Base-by-base conservation (phyloP, 92 coral and sea anemone genomes). In the Zoanthus gigantus region DNA sequence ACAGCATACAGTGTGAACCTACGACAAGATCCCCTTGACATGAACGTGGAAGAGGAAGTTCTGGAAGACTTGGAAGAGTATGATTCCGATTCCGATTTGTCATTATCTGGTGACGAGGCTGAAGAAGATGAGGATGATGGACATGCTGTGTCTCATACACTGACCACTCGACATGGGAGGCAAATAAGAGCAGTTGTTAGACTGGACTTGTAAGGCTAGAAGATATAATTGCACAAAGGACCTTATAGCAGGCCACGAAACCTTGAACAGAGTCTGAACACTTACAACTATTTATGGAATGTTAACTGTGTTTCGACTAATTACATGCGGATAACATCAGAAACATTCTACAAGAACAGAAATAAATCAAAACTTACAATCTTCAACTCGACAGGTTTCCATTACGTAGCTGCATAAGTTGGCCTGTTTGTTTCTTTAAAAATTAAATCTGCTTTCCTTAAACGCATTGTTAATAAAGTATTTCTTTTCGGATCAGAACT, bases 311-410 rank as follows among this genome's bases (percentile, higher is more conserved):
- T 80, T 80, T 47, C 48, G 85, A 80, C 85, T 54, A 80, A 80
- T 80, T 57, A 58, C 72, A 80, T 60, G 85, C 85, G 71, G 85
- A 80, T 80, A 34, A 80, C 72, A 80, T 46, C 85, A 80, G 72
- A 57, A 80, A 80, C 85, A n/a, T 57, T 80, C 85, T 57, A 80
- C 85, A 53, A 80, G 85, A 80, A 80, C 58, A 80, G 85, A 80
- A 80, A 31, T 2, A 80, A 80, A 80, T 54, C 72, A 80, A 17
- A 80, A 57, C 85, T 80, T 54, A 54, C 84, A 79, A 79, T 79
- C 84, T 79, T 79, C 84, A 58, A 79, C 71, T 56, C 84, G 72
- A 79, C 71, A 57, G 71, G 84, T 79, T 79, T 56, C 71, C 71
- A 54, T 79, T 79, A 54, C 72, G 71, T 60, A 60, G 66, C 66